Evolutionary conservation across 1,140 invertebrate genomes (phyloP), one percentile per base, ranked within the genome.

Genomic region (Laodelphax striatellus): DNA sequence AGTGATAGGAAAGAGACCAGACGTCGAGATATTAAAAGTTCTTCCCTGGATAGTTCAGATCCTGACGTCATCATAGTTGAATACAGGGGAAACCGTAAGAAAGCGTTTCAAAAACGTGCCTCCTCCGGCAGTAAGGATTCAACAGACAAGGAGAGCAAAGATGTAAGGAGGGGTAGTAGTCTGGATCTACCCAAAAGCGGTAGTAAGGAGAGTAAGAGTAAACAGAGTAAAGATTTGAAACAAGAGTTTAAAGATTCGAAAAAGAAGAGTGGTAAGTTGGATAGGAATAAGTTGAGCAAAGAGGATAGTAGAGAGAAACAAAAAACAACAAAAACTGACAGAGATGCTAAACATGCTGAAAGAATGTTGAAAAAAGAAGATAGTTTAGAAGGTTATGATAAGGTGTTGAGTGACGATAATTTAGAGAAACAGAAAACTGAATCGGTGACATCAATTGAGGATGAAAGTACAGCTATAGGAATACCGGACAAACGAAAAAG

Each of bases 51-150:
- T 21, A 62, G 59, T 38, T 44, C 59, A 38, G 62, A 68, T 60
- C 62, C 64, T 11, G 66, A 69, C 53, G 63, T 69, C 6, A 68
- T 68, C 22, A 69, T 70, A 60, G 67, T 70, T 11, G 69, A 70
- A 56, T 70, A 70, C 57, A 63, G 66, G 57, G 63, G 65, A 9
- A 68, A 63, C 42, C 61, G 64, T 16, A 67, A 65, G 38, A 60
- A 62, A 52, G 68, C 68, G 41, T 66, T 69, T 53, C 56, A 66
- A 50, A 69, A 66, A 54, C 63, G 64, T 55, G 59, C 62, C n/a
- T 67, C 66, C 0, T 69, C 67, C 10, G 66, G 63, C n/a, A 67
- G 67, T 62, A 67, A 66, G 56, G 65, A 61, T 43, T 63, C 62
- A 8, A 50, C 63, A 22, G 64, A 66, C 2, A 60, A 60, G 28